Percentiles rank a stretch among this genome's conserved stretches.
phyloP scores from a whole-genome alignment of 1,140 invertebrate species.

The Hyposmocoma kahamanoa region DNA sequence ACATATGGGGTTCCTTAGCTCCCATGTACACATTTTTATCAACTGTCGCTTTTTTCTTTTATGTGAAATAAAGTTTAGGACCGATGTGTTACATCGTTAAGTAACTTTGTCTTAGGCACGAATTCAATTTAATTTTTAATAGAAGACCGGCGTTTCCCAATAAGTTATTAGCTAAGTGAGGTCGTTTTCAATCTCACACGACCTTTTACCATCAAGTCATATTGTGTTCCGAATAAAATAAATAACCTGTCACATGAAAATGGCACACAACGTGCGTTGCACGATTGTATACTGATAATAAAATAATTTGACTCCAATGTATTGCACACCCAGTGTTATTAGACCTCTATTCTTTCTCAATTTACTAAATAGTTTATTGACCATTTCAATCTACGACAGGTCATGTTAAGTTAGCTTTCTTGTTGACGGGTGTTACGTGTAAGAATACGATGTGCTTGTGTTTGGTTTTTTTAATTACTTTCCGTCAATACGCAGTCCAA shows the following conservation, averaged over 20 bases:
- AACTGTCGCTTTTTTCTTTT: too few relatives aligned
- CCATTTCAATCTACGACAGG: neutral
- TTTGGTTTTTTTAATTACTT: slow-evolving; percentile 61
- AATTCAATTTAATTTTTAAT: neutral
- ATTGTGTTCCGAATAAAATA: slow-evolving; percentile 31
- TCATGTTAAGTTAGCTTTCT: slow-evolving; percentile 13
- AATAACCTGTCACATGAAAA: slow-evolving; percentile 44
- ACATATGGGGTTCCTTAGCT: too few relatives aligned
- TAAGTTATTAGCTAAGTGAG: neutral
- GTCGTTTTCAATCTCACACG: slow-evolving; percentile 4
- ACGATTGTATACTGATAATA: slow-evolving; percentile 42
- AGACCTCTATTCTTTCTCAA: slow-evolving; percentile 9
- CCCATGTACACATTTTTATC: too few relatives aligned
- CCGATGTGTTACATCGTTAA: too few relatives aligned
- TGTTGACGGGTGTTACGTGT: slow-evolving; percentile 14
- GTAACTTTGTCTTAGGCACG: neutral
- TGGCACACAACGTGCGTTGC: slow-evolving; percentile 21
- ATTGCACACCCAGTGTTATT: slow-evolving; percentile 10
- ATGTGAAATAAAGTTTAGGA: too few relatives aligned
- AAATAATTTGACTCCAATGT: slow-evolving; percentile 28
- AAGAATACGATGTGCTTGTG: slow-evolving; percentile 21
- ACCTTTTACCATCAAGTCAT: slow-evolving; percentile 15
- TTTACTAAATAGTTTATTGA: neutral
- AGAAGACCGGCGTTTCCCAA: neutral
- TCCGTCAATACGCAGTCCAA: slow-evolving; percentile 47